Evolutionary conservation across 1,140 invertebrate genomes (phyloP), one percentile per base, ranked within the genome.

Genomic region (Drosophila athabasca): DNA sequence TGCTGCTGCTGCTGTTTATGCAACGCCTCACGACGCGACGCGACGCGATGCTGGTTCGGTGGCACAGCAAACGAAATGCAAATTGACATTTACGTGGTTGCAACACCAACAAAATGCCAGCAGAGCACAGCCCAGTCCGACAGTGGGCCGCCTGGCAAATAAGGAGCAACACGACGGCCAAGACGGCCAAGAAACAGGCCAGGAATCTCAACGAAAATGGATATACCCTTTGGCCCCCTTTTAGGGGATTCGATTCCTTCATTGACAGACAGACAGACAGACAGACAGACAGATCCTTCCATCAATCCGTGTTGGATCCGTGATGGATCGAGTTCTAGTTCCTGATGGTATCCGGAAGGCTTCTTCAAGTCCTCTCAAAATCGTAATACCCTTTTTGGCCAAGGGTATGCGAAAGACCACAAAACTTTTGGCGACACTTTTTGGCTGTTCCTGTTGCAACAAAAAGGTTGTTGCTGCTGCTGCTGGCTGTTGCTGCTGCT

Each of bases 61-160:
- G 69, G 68, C 73, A 73, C 35, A 13, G 35, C 35, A 60, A 68
- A 59, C 59, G 80, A 88, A 88, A 88, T 88, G 83, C 84, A 88
- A 88, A 88, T 88, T 88, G 83, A 89, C 83, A 88, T 88, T 88
- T 88, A 88, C 83, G 83, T 88, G 83, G 79, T 82, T 88, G 83
- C 83, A 83, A 88, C 83, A 87, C 75, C 49, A 68, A 57, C 61
- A 73, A 60, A 73, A 64, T 69, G 71, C 61, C 78, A 73, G 35
- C 35, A 11, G 1, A 39, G 35, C 35, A 39, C 4, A 39, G 35
- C 4, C 35, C 73, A 81, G 43, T 71, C 70, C 58, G 60, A 74
- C 50, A 76, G 41, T 62, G 58, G 52, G 57, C 51, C 61, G 61
- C 64, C 83, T 69, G 70, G 78, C 83, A 88, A 88, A 88, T 88